These are phyloP conservation scores for Magallana nippona DNA, from an alignment of 2,888 invertebrate species.

Conservation along the genomic window DNA sequence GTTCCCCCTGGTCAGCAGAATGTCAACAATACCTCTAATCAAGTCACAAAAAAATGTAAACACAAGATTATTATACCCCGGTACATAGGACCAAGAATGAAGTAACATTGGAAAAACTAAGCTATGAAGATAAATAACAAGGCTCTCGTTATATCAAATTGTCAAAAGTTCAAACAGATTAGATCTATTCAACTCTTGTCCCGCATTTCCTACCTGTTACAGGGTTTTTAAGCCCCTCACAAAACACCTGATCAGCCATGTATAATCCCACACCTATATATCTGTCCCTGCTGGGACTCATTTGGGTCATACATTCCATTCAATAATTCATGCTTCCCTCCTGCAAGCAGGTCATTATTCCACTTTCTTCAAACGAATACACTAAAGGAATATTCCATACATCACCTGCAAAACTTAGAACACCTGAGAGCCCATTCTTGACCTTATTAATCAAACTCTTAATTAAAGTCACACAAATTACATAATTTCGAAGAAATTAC, in stretches of 20 bases:
- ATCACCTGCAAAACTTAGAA: background rate
- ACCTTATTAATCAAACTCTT: background rate
- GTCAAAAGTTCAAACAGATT: constrained; percentile 32
- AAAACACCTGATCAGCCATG: background rate
- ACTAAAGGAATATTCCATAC: background rate
- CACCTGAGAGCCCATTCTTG: background rate
- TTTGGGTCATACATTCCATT: background rate
- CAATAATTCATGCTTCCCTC: constrained; percentile 18
- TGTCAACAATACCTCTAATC: constrained; percentile 1
- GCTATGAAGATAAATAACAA: background rate
- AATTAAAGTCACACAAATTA: background rate
- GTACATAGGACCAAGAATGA: background rate
- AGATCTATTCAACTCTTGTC: constrained; percentile 2
- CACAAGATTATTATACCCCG: background rate
- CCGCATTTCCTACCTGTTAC: constrained; percentile 18
- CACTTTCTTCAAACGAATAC: background rate
- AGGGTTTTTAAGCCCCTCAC: background rate
- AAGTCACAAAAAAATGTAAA: constrained; percentile 27
- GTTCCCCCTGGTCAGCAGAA: background rate
- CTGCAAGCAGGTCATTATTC: background rate
- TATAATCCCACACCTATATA: constrained; percentile 1
- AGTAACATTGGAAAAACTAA: background rate
- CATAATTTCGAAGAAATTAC: background rate
- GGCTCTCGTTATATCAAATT: background rate
- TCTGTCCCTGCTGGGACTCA: constrained; percentile 11